Percentiles rank a stretch among this genome's conserved stretches.
Evolutionary conservation across 2,113 vertebrate species (phyloP).

Genomic region (Myrmophylax atrothorax): DNA sequence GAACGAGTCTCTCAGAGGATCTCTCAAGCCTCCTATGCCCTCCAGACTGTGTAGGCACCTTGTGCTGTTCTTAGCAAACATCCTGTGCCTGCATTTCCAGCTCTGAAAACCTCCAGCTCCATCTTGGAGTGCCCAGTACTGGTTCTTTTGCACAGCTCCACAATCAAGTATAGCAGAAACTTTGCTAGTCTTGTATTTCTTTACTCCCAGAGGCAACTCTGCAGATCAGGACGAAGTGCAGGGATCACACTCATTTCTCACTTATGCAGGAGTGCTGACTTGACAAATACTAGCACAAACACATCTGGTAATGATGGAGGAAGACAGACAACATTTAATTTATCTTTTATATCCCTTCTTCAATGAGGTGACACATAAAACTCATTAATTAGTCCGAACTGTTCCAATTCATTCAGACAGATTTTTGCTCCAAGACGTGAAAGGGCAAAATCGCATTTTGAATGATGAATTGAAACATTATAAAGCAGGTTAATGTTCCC

Average conservation of each 20-base stretch:
- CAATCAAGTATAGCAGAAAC: not conserved
- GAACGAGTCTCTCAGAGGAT: not conserved
- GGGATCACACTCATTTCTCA: not conserved
- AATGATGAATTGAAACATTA: not conserved
- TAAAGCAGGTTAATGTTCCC: not conserved
- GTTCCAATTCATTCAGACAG: not conserved
- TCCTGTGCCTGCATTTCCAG: not conserved
- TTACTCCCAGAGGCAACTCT: not conserved
- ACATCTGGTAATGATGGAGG: not conserved
- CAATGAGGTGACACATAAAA: not conserved
- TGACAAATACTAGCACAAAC: not conserved
- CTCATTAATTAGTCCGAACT: not conserved
- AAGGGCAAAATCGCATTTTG: not conserved
- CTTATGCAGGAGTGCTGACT: not conserved
- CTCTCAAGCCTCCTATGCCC: not conserved
- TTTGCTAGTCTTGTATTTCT: not conserved
- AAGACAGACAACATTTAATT: not conserved
- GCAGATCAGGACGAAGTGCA: not conserved
- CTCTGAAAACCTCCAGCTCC: not conserved
- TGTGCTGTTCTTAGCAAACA: not conserved
- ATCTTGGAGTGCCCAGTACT: not conserved
- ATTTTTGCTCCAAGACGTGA: not conserved
- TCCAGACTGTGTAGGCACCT: rapidly evolving
- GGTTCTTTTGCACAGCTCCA: not conserved
- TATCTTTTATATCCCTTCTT: not conserved